Evolutionary conservation across 2,113 vertebrate genomes (phyloP), one percentile per base, ranked within the genome.

Genomic region (Ginglymostoma cirratum): DNA sequence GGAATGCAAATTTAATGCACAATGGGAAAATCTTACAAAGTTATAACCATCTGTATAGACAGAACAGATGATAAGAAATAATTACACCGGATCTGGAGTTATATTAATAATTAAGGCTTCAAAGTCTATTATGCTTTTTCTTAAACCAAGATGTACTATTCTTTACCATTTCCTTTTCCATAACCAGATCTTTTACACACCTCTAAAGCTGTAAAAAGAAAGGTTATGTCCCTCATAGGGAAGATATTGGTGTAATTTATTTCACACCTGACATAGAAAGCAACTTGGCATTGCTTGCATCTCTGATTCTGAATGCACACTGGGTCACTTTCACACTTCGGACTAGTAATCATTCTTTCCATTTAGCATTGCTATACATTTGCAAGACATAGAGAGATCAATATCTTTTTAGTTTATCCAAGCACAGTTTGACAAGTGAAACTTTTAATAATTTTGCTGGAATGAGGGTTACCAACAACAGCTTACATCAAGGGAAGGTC

Each of bases 281-380:
- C 65, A 94, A n/a, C 66, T 94, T 70, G 93, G 66, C 93, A 94
- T 45, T 38, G 21, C 42, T 27, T 38, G 90, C n/a, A 30, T 23
- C 48, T n/a, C 52, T 92, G 87, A 65, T 17, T 94, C n/a, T 48
- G 93, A 67, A 23, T 94, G 38, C 66, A 94, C 38, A 70, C 42
- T 94, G 93, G 93, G 67, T 94, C 93, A 94, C 19, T 42, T 38
- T 94, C 93, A 94, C 67, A 21, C 67, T 42, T 45, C 66, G 15
- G 4, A 30, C 66, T 24, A 45, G 66, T 30, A 38, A 24, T 94
- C 19, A 23, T 48, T 70, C 38, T 61, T 52, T 48, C 69, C 1
- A 8, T 70, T 23, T 45, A 70, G 24, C 67, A 8, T 23, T 70
- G 93, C 67, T 69, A 45, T 55, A 61, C 52, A 90, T 90, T 55